Conservation (phyloP, 2,797 vertebrate genomes). For the Sternarchorhynchus goeldii region DNA sequence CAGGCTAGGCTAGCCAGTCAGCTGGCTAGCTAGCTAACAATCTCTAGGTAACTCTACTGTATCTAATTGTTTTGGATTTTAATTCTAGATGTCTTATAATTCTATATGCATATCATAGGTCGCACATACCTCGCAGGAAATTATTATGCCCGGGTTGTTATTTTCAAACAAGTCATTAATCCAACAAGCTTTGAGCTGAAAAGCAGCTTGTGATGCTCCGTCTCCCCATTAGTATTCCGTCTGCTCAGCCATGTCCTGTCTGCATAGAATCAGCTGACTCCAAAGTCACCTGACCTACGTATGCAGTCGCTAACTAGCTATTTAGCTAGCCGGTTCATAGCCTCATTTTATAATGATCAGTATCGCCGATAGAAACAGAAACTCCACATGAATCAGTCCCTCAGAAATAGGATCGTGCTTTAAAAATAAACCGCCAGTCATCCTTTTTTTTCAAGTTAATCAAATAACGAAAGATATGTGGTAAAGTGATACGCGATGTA, state of each 20-base stretch:
- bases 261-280: slow-evolving; percentile 80
- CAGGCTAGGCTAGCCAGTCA: too few species aligned
- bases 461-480: too few species aligned
- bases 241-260: slow-evolving; percentile 79
- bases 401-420: background rate
- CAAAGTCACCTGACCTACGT: slow-evolving; percentile 66
- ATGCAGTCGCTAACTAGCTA: background rate
- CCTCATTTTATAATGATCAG: background rate
- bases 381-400: background rate
- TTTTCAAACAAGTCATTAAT: slow-evolving; percentile 56
- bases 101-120: background rate
- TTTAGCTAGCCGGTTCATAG: background rate
- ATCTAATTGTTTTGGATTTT: too few species aligned
- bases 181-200: slow-evolving; percentile 67
- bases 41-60: too few species aligned
- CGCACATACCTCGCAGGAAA: slow-evolving; percentile 9
- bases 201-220: slow-evolving; percentile 55
- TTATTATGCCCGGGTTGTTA: slow-evolving; percentile 1
- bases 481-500: too few species aligned
- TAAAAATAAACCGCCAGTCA: too few species aligned
- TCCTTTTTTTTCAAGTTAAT: too few species aligned
- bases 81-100: too few species aligned
- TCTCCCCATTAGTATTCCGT: slow-evolving; percentile 73
- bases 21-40: too few species aligned
- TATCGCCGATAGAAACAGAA: too few species aligned